These are phyloP conservation scores for Pseudolaguvia tuberculata DNA, from an alignment of 2,113 vertebrate genomes.

Conservation along the genomic window DNA sequence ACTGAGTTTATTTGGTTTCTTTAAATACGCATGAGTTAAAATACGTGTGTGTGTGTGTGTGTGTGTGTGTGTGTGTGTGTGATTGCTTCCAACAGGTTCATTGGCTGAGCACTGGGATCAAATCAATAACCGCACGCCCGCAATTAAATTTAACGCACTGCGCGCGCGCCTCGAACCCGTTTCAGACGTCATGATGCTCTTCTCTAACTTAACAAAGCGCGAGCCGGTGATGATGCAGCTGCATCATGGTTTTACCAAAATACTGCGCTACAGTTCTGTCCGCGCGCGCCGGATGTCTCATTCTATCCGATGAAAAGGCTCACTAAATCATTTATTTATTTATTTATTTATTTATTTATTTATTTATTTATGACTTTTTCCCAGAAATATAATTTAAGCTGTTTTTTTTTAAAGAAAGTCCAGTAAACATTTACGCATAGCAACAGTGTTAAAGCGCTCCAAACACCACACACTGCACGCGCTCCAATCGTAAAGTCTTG, in stretches of 20 bases:
- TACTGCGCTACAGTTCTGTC: background rate
- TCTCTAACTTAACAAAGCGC: background rate
- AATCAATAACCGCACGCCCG: background rate
- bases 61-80: background rate
- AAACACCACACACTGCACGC: background rate
- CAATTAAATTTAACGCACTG: background rate
- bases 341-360: too few relatives aligned
- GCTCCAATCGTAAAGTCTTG: too few relatives aligned
- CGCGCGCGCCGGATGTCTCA: background rate
- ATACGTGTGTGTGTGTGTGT: background rate
- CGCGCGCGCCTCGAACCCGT: background rate
- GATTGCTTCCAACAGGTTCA: constrained; percentile 2
- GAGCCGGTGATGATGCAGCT: background rate
- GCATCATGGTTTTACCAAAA: background rate
- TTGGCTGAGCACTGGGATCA: background rate
- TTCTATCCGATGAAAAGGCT: background rate
- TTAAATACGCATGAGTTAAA: too few relatives aligned
- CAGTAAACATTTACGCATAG: background rate
- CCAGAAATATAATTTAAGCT: background rate
- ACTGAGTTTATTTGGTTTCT: too few relatives aligned
- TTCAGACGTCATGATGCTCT: background rate
- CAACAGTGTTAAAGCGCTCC: background rate
- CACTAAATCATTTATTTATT: too few relatives aligned
- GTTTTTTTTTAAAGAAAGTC: background rate
- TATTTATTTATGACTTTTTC: too few relatives aligned